Conservation (phyloP, 2,888 invertebrate species). For the Ypsolopha sequella region DNA sequence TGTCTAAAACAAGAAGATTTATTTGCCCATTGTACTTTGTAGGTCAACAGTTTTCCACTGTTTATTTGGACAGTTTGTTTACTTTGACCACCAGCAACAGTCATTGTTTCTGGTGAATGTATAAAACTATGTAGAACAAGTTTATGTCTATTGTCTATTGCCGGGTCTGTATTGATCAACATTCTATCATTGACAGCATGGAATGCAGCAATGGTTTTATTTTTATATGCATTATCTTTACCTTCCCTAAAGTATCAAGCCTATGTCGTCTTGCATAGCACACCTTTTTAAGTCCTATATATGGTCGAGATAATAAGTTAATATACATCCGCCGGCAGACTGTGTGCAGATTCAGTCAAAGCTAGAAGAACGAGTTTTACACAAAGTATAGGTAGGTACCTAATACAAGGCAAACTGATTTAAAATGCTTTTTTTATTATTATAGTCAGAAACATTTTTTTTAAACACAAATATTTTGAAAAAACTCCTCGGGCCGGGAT, state of each 20-base stretch:
- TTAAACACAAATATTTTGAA: too few relatives aligned
- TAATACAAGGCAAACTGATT: too few relatives aligned
- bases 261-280: conserved; percentile 33
- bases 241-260: neutral
- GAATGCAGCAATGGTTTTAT: too few relatives aligned
- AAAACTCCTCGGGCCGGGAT: too few relatives aligned
- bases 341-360: conserved; percentile 26
- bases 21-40: conserved; percentile 52
- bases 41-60: conserved; percentile 46
- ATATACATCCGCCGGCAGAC: conserved; percentile 48
- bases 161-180: too few relatives aligned
- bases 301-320: conserved; percentile 43
- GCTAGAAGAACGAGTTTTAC: conserved; percentile 1
- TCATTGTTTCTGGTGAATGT: conserved; percentile 18
- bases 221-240: too few relatives aligned
- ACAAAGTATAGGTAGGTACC: too few relatives aligned
- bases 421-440: too few relatives aligned
- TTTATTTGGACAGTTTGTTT: conserved; percentile 21
- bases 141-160: conserved; percentile 11
- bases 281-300: conserved; percentile 41
- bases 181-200: too few relatives aligned
- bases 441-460: too few relatives aligned
- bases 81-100: conserved; percentile 31
- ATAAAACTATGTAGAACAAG: conserved; percentile 27
- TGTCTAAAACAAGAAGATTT: conserved; percentile 49